Percentiles rank a stretch among this genome's conserved stretches.
Evolutionary conservation across 2,113 vertebrate genomes (phyloP).

Genomic region (Alaudala cheleensis): DNA sequence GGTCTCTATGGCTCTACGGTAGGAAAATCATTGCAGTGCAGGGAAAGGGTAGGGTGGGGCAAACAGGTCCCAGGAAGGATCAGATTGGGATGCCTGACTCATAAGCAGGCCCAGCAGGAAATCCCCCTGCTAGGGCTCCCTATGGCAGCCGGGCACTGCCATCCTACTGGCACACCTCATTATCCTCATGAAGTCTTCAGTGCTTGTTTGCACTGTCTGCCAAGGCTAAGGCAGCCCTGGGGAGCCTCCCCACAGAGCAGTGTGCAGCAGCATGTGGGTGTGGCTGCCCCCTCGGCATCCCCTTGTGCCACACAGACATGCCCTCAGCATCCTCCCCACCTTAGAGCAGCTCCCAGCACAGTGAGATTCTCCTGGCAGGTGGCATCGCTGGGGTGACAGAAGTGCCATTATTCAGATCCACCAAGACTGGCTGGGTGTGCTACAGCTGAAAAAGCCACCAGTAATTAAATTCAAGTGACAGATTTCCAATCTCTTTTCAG

Average conservation of each 20-base stretch:
- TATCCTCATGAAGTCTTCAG: not conserved
- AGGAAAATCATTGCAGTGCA: not conserved
- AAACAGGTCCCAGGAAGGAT: not conserved
- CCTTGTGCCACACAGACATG: not conserved
- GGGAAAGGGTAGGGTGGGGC: not conserved
- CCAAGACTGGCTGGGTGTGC: not conserved
- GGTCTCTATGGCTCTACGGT: not conserved
- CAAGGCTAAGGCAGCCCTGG: fast-evolving
- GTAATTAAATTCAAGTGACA: not conserved
- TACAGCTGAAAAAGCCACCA: not conserved
- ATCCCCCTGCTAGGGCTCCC: not conserved
- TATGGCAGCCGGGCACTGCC: not conserved
- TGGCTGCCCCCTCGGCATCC: fast-evolving
- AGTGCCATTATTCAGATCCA: not conserved
- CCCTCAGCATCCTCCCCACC: not conserved
- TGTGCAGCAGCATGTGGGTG: fast-evolving
- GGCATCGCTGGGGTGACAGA: not conserved
- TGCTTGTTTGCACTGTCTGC: fast-evolving
- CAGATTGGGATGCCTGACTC: not conserved
- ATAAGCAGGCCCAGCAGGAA: not conserved
- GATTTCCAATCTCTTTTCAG: not conserved
- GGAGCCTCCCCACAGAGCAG: not conserved
- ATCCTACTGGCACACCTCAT: fast-evolving
- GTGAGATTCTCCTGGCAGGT: fast-evolving
- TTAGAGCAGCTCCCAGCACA: fast-evolving